Base-by-base conservation (phyloP, 2,888 invertebrate species). In the Phaedon cochleariae region DNA sequence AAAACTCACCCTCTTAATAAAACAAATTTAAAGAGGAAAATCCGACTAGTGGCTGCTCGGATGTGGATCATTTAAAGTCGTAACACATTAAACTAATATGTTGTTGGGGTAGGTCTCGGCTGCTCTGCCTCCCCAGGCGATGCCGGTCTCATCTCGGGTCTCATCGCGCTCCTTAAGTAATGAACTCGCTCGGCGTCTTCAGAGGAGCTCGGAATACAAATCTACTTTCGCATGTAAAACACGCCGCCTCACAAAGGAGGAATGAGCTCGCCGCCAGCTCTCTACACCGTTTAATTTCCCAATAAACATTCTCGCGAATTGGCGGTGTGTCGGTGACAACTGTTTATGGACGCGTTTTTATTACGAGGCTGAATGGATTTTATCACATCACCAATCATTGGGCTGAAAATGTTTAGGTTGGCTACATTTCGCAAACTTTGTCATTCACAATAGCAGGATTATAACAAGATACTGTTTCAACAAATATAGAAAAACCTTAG, bases 1-100 rank as follows among this genome's bases (percentile, higher is more conserved):
- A 62, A 66, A 59, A 54, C 62, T 46, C 67, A 62, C 64, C 62
- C 67, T 64, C 64, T 68, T 68, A 64, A 68, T 68, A 68, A 68
- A 68, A 64, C 54, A 61, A 68, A 62, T 68, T 68, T 65, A 65
- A 64, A 59, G 67, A 59, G 64, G 67, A 68, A 68, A 68, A 68
- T 68, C 62, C 63, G 64, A 54, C 64, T 62, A 62, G 62, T 65
- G 65, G 64, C 64, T 58, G 62, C 57, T 62, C 59, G 59, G 65
- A 62, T 65, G 58, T 65, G 68, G 63, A 68, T 68, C 75, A 75
- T 75, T 75, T 74, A 73, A 74, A 77, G 74, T 76, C 73, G 74
- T 71, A 77, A 76, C 77, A 76, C 77, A 80, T 80, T 80, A 80
- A 80, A 80, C 79, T 80, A 80, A 80, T 80, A 80, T 80, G 79